Evolutionary conservation across 1,140 invertebrate genomes (phyloP), one percentile per base, ranked within the genome.

Genomic region (Drusus annulatus): DNA sequence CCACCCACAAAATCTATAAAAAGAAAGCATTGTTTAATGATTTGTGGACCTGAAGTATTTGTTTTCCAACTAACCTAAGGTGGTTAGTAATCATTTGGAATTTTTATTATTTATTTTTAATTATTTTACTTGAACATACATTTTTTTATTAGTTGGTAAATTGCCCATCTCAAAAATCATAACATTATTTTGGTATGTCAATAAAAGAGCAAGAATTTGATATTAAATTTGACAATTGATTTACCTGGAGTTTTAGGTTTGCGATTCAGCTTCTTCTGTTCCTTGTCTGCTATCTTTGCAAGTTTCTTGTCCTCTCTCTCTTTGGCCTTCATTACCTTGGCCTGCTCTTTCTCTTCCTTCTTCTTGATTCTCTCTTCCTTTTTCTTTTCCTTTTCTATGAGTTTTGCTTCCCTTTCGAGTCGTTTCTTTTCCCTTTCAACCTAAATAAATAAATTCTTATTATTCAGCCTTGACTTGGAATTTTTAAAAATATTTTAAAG

Each of bases 301-400:
- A 86, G 83, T 76, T 85, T 84, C 80, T 90, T 90, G 83, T 90
- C 89, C 81, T 90, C 89, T 19, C 88, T 77, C 58, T 90, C 89
- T 75, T 89, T 90, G 15, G 89, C 89, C 54, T 87, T 89, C 77
- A 85, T 85, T 71, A 90, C 89, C 81, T 93, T 93, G n/a, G 90
- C 82, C 54, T 91, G 90, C 7, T 91, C 90, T 71, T 92, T 92
- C 79, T 93, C 92, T 71, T 92, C 85, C 79, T 93, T 92, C 80
- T 93, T 93, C 16, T 92, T 91, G 60, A 92, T 85, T 0, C 91
- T 87, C 50, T 92, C 92, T 45, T 91, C 86, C 76, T 90, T 91
- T 58, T 90, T 90, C 50, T 92, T 92, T 81, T 92, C 92, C 62
- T 91, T 92, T 25, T 91, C 91, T n/a, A 91, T 90, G 80, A 86